Evolutionary conservation across 2,113 vertebrate genomes (phyloP), one percentile per base, ranked within the genome.

Genomic region (Verasper variegatus): DNA sequence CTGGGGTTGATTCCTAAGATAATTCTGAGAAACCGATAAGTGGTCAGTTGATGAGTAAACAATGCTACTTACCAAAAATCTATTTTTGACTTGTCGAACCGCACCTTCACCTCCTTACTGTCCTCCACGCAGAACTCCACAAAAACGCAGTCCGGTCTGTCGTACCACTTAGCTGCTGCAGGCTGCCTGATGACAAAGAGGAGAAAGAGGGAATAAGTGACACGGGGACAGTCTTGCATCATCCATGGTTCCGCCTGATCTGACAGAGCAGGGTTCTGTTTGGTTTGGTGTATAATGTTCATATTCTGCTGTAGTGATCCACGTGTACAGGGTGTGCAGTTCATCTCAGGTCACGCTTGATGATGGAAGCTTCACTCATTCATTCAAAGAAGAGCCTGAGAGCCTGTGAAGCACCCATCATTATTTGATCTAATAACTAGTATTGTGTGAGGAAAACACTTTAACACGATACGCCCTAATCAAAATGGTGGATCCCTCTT

Each of bases 111-210:
- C 71, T 98, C 96, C 96, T 96, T 98, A 89, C 97, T 99, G 94
- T 99, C 98, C 89, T 98, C 98, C 47, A 99, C 96, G 23, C 96
- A 98, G 87, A 99, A 99, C 81, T 99, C 98, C 60, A 99, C 86
- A 82, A 97, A 98, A 86, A 98, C 98, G 20, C 96, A 95, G 89
- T 98, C 97, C 91, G 96, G 93, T 91, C 97, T 96, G 94, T 99
- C 98, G 78, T 98, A 99, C 98, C 98, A 99, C 92, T 98, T 99
- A n/a, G 97, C 96, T 92, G 96, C 93, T 88, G 97, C 98, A 83
- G 96, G 94, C 88, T 97, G 96, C 97, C 97, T 99, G 42, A 20
- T 18, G 17, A 76, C 68, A 61, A 47, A 14, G 31, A 57, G 10
- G 14, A 71, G 26, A 69, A 59, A 27, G 3, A 21, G 52, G n/a